Conservation (phyloP, 2,113 vertebrate species). For the Dinomys branickii region DNA sequence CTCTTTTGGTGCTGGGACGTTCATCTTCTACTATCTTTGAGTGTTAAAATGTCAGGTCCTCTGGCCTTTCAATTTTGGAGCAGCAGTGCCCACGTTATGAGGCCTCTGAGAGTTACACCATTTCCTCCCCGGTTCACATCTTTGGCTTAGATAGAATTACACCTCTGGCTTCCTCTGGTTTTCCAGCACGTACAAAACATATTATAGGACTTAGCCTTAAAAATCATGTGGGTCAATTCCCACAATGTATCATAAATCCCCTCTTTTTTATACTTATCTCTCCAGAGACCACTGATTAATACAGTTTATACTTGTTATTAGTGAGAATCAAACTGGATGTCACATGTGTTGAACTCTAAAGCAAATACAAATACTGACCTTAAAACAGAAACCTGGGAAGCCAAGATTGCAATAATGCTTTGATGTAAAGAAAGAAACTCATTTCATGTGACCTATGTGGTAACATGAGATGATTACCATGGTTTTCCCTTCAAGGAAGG, state of each 20-base stretch:
- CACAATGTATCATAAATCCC: background rate
- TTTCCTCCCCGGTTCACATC: background rate
- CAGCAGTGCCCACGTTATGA: background rate
- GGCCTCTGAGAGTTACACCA: background rate
- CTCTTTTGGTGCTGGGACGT: background rate
- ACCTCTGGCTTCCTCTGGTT: background rate
- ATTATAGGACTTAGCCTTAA: background rate
- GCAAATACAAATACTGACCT: background rate
- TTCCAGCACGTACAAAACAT: too few relatives aligned
- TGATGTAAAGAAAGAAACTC: background rate
- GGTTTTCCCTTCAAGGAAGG: background rate
- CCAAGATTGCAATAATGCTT: background rate
- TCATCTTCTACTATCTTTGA: background rate
- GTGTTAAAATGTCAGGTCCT: background rate
- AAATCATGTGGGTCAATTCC: background rate
- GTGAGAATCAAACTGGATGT: background rate
- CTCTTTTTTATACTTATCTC: background rate
- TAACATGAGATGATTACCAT: background rate
- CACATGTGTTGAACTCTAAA: background rate
- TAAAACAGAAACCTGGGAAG: background rate
- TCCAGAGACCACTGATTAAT: background rate
- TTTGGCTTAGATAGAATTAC: background rate
- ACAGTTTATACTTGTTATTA: background rate
- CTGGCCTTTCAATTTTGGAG: background rate
- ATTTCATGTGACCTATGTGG: background rate